These are phyloP conservation scores for Drosophila lacertosa DNA, from an alignment of 1,140 invertebrate genomes.

Conservation along the genomic window DNA sequence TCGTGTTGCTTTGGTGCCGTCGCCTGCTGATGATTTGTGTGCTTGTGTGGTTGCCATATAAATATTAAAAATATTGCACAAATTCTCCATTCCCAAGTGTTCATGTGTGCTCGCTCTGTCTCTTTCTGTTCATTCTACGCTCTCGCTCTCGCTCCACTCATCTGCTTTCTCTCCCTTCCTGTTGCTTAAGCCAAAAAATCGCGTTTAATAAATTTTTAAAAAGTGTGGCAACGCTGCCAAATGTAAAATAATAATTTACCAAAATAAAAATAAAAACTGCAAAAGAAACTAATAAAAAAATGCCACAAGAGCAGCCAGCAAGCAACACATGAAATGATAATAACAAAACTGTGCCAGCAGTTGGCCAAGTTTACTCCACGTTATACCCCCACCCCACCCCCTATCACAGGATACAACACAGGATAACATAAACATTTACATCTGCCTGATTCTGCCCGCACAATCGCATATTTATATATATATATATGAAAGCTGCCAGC, in stretches of 20 bases:
- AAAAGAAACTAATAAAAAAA: background rate
- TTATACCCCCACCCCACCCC: background rate
- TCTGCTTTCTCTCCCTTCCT: background rate
- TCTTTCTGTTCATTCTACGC: conserved; percentile 19
- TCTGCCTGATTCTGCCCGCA: conserved; percentile 57
- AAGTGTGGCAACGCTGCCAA: conserved; percentile 67
- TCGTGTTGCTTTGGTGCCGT: conserved; percentile 49
- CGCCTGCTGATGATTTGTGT: conserved; percentile 79
- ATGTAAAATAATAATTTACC: conserved; percentile 73
- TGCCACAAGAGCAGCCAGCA: background rate
- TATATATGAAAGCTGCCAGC: conserved; percentile 41
- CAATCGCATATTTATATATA: conserved; percentile 54
- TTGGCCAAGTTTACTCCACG: conserved; percentile 26
- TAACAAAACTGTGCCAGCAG: conserved; percentile 65
- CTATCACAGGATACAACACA: conserved; percentile 32
- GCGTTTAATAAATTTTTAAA: conserved; percentile 79
- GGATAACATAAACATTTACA: conserved; percentile 77
- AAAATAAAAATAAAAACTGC: conserved; percentile 33
- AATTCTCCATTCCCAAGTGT: conserved; percentile 58
- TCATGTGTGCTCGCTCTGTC: conserved; percentile 32
- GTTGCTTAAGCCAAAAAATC: conserved; percentile 63
- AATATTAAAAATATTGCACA: conserved; percentile 81
- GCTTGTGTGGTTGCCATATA: conserved; percentile 76
- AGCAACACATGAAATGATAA: conserved; percentile 63
- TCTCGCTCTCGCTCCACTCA: conserved; percentile 2